Evolutionary conservation across 2,797 vertebrate genomes (phyloP).

Genomic region (Sebastolobus altivelis): DNA sequence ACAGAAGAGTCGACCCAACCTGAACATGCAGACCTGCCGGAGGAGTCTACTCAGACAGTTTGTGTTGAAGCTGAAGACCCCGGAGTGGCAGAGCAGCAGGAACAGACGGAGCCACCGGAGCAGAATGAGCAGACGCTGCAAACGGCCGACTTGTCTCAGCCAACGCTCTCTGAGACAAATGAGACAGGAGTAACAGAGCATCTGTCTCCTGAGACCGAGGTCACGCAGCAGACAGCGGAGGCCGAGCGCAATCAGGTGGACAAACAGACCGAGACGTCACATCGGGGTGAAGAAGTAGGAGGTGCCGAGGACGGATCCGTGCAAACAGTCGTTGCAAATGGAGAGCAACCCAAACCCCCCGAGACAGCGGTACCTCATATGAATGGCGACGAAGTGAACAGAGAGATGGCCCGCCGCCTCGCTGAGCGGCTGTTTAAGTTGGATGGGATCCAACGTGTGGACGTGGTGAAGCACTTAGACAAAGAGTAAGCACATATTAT

Average conservation of each 20-base stretch:
- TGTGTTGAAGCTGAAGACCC: constrained; percentile 31
- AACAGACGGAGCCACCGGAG: constrained; percentile 39
- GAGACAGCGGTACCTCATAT: constrained; percentile 30
- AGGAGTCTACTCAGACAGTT: constrained; percentile 24
- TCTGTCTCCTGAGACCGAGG: constrained; percentile 42
- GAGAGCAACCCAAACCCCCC: constrained; percentile 40
- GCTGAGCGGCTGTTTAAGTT: constrained; percentile 88
- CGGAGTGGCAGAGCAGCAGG: constrained; percentile 18
- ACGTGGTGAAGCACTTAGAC: constrained; percentile 91
- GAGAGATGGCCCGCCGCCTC: constrained; percentile 78
- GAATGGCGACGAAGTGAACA: constrained; percentile 78
- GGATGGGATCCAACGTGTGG: constrained; percentile 87
- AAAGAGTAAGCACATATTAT: constrained; percentile 89
- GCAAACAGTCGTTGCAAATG: constrained; percentile 43
- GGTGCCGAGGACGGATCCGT: neutral
- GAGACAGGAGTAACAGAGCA: constrained; percentile 52
- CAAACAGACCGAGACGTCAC: neutral
- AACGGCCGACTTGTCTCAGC: neutral
- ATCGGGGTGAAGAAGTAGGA: constrained; percentile 10
- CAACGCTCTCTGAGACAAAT: constrained; percentile 33
- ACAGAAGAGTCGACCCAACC: constrained; percentile 19
- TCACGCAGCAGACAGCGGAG: constrained; percentile 19
- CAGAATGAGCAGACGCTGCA: constrained; percentile 32
- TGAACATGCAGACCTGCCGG: constrained; percentile 28
- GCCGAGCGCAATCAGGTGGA: constrained; percentile 26